Conservation (phyloP, 2,888 invertebrate species). For the Drosophila robusta region DNA sequence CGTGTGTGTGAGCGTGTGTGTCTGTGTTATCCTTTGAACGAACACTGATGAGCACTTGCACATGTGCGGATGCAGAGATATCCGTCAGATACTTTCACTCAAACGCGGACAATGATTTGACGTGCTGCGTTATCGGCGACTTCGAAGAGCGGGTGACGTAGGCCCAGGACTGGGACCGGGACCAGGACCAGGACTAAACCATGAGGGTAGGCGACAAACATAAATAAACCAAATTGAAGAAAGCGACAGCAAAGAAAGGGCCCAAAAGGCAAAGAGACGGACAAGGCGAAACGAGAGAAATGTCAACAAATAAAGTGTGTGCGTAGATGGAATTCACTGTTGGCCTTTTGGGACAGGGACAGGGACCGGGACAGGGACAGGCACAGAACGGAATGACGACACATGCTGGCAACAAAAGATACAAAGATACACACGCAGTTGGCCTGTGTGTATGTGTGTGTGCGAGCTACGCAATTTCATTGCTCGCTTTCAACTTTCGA, state of each 20-base stretch:
- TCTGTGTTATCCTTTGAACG: slow-evolving; percentile 56
- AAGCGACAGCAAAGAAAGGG: slow-evolving; percentile 41
- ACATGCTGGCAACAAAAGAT: slow-evolving; percentile 76
- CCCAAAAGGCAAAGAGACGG: slow-evolving; percentile 17
- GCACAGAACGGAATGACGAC: slow-evolving; percentile 64
- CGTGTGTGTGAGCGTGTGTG: slow-evolving; percentile 8
- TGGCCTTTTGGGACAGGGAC: slow-evolving; percentile 36
- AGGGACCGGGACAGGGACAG: slow-evolving; percentile 43
- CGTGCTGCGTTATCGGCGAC: slow-evolving; percentile 58
- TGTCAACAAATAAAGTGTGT: slow-evolving; percentile 77
- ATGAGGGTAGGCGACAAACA: slow-evolving; percentile 41
- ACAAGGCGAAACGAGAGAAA: slow-evolving; percentile 42
- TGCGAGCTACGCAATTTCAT: slow-evolving; percentile 68
- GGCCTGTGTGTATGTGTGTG: slow-evolving; percentile 22
- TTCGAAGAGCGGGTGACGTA: slow-evolving; percentile 38
- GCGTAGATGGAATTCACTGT: slow-evolving; percentile 56
- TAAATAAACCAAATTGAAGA: slow-evolving; percentile 61
- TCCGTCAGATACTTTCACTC: slow-evolving; percentile 75
- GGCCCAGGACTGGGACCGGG: slow-evolving; percentile 31
- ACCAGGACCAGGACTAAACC: slow-evolving; percentile 4
- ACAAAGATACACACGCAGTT: slow-evolving; percentile 55
- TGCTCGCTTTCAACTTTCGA: slow-evolving; percentile 77
- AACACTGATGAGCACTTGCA: slow-evolving; percentile 52
- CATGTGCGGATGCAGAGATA: slow-evolving; percentile 54
- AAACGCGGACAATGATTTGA: slow-evolving; percentile 70